Conservation (phyloP, 2,888 invertebrate species). For the Drosophila pegasa region DNA sequence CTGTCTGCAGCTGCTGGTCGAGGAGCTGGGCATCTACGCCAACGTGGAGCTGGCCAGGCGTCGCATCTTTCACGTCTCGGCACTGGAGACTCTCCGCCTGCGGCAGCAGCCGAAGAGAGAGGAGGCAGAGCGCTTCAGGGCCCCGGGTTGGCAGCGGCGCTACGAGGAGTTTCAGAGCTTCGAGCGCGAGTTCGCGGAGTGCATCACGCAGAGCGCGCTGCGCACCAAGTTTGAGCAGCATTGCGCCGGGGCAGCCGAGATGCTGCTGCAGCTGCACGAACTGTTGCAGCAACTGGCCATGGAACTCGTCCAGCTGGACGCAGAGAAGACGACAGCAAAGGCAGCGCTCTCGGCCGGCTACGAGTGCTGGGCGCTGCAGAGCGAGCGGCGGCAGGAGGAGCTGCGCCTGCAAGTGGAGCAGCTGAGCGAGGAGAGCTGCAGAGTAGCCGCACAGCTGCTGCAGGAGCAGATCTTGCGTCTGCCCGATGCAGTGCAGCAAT, state of each 20-base stretch:
- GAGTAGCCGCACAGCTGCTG: conserved; percentile 94
- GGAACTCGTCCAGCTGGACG: conserved; percentile 86
- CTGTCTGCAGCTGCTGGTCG: conserved; percentile 96
- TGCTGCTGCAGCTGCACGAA: conserved; percentile 89
- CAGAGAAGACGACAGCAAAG: conserved; percentile 87
- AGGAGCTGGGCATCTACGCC: conserved; percentile 96
- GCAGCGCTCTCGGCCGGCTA: conserved; percentile 91
- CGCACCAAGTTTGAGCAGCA: conserved; percentile 99
- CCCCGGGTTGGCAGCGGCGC: conserved; percentile 92
- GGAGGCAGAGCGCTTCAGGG: conserved; percentile 84
- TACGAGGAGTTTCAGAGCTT: conserved; percentile 99
- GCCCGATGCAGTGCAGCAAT: conserved; percentile 95
- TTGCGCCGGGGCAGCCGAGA: conserved; percentile 94
- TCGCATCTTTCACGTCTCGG: conserved; percentile 98
- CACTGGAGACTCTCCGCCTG: conserved; percentile 94
- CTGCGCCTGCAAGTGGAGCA: conserved; percentile 96
- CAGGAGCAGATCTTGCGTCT: conserved; percentile 97
- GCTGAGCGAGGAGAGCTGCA: conserved; percentile 97
- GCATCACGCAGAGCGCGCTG: conserved; percentile 98
- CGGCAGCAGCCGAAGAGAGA: conserved; percentile 87
- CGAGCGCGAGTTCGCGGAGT: conserved; percentile 98
- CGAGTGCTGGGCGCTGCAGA: conserved; percentile 93
- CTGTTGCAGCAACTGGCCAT: conserved; percentile 89
- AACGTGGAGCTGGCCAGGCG: conserved; percentile 93
- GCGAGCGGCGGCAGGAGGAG: conserved; percentile 93